phyloP scores from a whole-genome alignment of 2,888 invertebrate genomes.

The Sphaerophoria rueppellii region DNA sequence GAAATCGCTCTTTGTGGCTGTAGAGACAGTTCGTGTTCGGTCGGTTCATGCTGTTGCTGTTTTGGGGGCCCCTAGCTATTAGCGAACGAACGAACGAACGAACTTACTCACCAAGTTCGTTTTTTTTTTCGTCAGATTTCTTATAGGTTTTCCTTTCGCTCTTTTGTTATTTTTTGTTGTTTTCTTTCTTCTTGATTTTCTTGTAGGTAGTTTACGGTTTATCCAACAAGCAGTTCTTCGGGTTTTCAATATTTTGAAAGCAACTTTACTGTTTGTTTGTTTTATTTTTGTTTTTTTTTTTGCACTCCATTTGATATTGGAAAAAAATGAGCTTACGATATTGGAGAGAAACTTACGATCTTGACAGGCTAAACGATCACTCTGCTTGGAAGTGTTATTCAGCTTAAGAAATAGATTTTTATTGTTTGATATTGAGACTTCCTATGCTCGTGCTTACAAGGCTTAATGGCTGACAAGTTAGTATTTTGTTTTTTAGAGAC shows the following conservation, averaged over 20 bases:
- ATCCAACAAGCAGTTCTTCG: conserved; percentile 48
- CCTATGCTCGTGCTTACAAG: conserved; percentile 38
- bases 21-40: background rate
- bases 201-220: conserved; percentile 18
- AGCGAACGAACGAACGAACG: background rate
- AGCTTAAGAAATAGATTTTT: conserved; percentile 18
- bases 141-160: conserved; percentile 33
- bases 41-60: background rate
- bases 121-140: conserved; percentile 2
- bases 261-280: conserved; percentile 18
- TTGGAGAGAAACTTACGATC: conserved; percentile 68
- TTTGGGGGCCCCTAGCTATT: conserved; percentile 2
- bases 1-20: conserved; percentile 38
- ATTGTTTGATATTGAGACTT: conserved; percentile 10
- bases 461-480: background rate
- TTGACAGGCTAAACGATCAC: conserved; percentile 29
- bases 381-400: background rate
- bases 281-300: background rate
- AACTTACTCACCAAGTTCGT: conserved; percentile 18
- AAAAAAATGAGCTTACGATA: conserved; percentile 57
- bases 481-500: conserved; percentile 3
- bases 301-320: background rate
- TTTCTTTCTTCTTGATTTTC: conserved; percentile 17
- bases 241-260: conserved; percentile 28
- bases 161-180: conserved; percentile 26